Conservation (phyloP, 2,888 invertebrate genomes). For the Ornithoptera priamus region DNA sequence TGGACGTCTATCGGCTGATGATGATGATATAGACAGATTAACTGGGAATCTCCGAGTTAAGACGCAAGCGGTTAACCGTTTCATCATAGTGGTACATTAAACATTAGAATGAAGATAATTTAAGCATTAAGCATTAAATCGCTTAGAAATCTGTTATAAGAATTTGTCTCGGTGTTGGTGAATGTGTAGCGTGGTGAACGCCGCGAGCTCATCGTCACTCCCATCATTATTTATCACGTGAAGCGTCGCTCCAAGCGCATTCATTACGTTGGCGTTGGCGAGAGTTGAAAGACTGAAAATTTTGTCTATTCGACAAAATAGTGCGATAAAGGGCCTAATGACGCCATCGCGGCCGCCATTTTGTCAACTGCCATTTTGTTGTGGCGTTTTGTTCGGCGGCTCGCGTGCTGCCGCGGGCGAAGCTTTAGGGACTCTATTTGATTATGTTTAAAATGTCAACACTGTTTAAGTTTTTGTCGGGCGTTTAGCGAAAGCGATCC, state of each 20-base stretch:
- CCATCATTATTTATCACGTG: constrained; percentile 65
- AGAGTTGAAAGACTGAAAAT: constrained; percentile 75
- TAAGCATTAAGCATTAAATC: no score
- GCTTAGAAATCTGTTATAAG: no score
- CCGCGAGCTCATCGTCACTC: constrained; percentile 55
- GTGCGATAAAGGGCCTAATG: constrained; percentile 77
- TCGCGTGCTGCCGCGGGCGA: constrained; percentile 46
- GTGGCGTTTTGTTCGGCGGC: constrained; percentile 62
- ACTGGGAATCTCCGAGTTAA: no score
- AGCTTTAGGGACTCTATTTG: constrained; percentile 46
- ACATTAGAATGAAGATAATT: no score
- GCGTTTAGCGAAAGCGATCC: constrained; percentile 30
- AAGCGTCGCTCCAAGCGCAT: constrained; percentile 57
- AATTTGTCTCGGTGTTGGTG: no score
- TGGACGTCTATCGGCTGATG: no score
- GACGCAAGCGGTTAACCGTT: no score
- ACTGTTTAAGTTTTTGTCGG: constrained; percentile 48
- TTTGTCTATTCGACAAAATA: constrained; percentile 78
- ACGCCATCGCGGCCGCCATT: constrained; percentile 64
- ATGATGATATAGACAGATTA: no score
- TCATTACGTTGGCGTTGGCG: constrained; percentile 70
- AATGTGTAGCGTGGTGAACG: no score
- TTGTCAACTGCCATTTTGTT: constrained; percentile 60
- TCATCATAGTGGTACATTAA: no score
- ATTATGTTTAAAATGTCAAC: constrained; percentile 39